Base-by-base conservation (phyloP, 2,888 invertebrate species). In the Balanococcus diminutus region DNA sequence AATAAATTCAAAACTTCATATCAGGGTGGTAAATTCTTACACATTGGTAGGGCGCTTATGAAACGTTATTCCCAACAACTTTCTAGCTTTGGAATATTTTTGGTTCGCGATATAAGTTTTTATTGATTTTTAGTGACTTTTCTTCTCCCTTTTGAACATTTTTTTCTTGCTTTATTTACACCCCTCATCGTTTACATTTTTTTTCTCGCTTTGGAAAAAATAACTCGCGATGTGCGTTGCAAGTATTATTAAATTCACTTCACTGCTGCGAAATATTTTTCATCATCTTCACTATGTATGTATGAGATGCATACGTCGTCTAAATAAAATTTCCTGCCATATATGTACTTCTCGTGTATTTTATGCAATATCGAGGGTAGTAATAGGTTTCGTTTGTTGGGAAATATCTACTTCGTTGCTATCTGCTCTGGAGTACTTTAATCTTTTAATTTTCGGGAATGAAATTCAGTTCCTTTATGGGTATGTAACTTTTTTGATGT, bases 41-140 rank as follows among this genome's bases (percentile, higher is more conserved):
- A 75, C 11, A 32, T 32, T 32, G n/a, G 32, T 75, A 14, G 32
- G 75, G 75, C 32, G 75, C 32, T 32, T 75, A 75, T 67, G 61
- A 67, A 67, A 67, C 51, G 19, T 11, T 14, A 28, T 75, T 75
- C 32, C 75, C 0, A n/a, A 32, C 36, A 75, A 75, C 32, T 75
- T 75, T 1, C 75, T 1, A 75, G 32, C 32, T 75, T n/a, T 6
- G n/a, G n/a, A 67, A 11, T 67, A 67, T 67, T 28, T 75, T 75
- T 75, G 75, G 75, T 75, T 75, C 75, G 31, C 75, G 31, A 75
- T 75, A 32, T 75, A 75, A 75, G 25, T 75, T 75, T 75, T 75
- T 75, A 75, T 75, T 32, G 75, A 75, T 75, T 75, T 75, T 75
- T 32, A 32, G 75, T 32, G 75, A 75, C 75, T 75, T 75, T 75